Percentiles rank a stretch among this genome's conserved stretches.
phyloP scores from a whole-genome alignment of 2,113 vertebrate genomes.

The Amphiprion ocellaris region DNA sequence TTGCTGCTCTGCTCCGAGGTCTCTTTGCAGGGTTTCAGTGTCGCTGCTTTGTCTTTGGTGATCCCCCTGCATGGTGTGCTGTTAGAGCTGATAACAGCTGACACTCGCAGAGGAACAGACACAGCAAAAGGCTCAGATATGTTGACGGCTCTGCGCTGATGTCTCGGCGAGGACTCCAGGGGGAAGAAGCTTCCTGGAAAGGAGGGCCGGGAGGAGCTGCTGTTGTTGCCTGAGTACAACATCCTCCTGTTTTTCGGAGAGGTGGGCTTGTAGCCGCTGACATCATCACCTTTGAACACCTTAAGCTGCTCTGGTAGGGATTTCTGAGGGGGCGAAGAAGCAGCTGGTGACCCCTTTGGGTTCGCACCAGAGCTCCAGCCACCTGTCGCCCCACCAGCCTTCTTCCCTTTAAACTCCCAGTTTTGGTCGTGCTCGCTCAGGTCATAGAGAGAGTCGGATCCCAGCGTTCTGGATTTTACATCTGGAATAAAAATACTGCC shows the following conservation, averaged over 20 bases:
- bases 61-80: slow-evolving; percentile 92
- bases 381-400: slow-evolving; percentile 81
- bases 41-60: slow-evolving; percentile 87
- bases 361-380: slow-evolving; percentile 68
- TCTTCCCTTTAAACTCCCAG: slow-evolving; percentile 88
- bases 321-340: slow-evolving; percentile 76
- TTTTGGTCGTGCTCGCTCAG: slow-evolving; percentile 89
- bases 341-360: slow-evolving; percentile 57
- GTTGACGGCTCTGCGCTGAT: slow-evolving; percentile 94
- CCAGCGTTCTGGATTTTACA: slow-evolving; percentile 88
- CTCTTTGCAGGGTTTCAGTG: slow-evolving; percentile 73
- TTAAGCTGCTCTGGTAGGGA: slow-evolving; percentile 94
- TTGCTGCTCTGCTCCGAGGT: slow-evolving; percentile 57
- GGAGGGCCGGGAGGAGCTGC: slow-evolving; percentile 85
- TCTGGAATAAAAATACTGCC: slow-evolving; percentile 88
- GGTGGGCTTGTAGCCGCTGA: slow-evolving; percentile 86
- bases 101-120: slow-evolving; percentile 93
- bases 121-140: slow-evolving; percentile 97
- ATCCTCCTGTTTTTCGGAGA: slow-evolving; percentile 92
- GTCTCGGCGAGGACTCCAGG: slow-evolving; percentile 92
- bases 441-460: slow-evolving; percentile 89
- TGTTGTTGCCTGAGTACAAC: slow-evolving; percentile 90
- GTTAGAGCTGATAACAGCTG: slow-evolving; percentile 95
- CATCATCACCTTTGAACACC: slow-evolving; percentile 91
- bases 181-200: slow-evolving; percentile 92